phyloP scores from a whole-genome alignment of 2,113 vertebrate genomes.

The Paraplagusia blochii region DNA sequence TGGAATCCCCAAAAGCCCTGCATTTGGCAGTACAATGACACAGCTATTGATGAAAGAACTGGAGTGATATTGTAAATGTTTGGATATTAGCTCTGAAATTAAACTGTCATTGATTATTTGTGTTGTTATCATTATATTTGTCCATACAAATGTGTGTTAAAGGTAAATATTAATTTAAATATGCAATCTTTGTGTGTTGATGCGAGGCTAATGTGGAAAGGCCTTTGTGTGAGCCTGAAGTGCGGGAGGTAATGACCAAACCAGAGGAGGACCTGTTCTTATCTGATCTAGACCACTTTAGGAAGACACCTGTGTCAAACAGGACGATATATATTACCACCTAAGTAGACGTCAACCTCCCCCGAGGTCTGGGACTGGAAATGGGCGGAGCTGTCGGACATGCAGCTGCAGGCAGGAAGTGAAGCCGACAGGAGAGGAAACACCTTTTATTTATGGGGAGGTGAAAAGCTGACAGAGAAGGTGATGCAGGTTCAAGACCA shows the following conservation, averaged over 20 bases:
- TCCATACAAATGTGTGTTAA: no score
- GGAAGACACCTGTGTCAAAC: constrained; percentile 71
- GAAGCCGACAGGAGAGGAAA: constrained; percentile 23
- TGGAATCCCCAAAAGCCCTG: no score
- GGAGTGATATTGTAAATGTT: no score
- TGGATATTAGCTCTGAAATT: no score
- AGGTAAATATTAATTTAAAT: no score
- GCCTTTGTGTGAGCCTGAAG: no score
- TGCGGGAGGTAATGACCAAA: constrained; percentile 19
- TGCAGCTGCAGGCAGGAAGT: constrained; percentile 56
- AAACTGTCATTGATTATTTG: no score
- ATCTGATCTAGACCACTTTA: constrained; percentile 76
- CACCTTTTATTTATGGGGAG: constrained; percentile 41
- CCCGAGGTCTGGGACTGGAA: constrained; percentile 40
- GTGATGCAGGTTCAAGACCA: constrained; percentile 22
- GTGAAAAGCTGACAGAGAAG: constrained; percentile 15
- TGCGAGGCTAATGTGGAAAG: background rate
- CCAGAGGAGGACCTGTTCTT: constrained; percentile 45
- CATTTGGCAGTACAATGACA: no score
- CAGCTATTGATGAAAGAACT: no score
- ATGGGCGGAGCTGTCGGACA: constrained; percentile 32
- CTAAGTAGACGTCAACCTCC: constrained; percentile 61
- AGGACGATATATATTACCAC: constrained; percentile 67
- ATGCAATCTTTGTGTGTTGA: no score
- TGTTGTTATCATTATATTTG: no score